phyloP scores from a whole-genome alignment of 2,888 invertebrate genomes.

The Polydesmus complanatus region DNA sequence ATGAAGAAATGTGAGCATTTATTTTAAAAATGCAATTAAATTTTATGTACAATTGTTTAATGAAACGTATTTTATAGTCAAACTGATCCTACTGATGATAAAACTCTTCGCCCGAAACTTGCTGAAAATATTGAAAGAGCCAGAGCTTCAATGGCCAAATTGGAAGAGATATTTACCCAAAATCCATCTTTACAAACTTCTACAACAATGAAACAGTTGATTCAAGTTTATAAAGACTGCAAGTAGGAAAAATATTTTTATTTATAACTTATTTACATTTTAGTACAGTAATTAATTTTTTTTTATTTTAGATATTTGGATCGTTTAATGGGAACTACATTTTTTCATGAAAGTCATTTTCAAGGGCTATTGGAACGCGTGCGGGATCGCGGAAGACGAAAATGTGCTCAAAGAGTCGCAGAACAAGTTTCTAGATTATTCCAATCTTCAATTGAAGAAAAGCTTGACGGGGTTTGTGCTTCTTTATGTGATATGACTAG shows the following conservation, averaged over 20 bases:
- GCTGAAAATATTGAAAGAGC: slow-evolving; percentile 64
- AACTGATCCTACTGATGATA: slow-evolving; percentile 23
- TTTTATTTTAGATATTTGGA: slow-evolving; percentile 50
- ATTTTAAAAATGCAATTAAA: background rate
- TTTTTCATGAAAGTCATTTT: slow-evolving; percentile 52
- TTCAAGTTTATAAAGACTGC: slow-evolving; percentile 72
- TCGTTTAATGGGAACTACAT: slow-evolving; percentile 67
- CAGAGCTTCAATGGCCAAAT: slow-evolving; percentile 53
- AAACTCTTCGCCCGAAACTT: slow-evolving; percentile 42
- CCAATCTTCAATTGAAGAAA: slow-evolving; percentile 21
- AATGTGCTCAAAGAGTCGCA: slow-evolving; percentile 54
- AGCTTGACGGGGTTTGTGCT: background rate
- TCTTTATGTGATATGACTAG: background rate
- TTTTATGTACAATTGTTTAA: background rate
- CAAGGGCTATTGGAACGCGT: slow-evolving; percentile 55
- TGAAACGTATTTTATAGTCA: background rate
- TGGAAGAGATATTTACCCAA: slow-evolving; percentile 65
- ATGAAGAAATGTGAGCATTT: slow-evolving; percentile 30
- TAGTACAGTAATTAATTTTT: background rate
- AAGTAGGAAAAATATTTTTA: slow-evolving; percentile 27
- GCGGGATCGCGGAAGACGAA: slow-evolving; percentile 52
- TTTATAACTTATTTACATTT: background rate
- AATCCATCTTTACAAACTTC: slow-evolving; percentile 60
- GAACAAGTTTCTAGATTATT: slow-evolving; percentile 47
- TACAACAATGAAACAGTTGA: slow-evolving; percentile 58